Evolutionary conservation across 2,797 vertebrate genomes (phyloP), one percentile per base, ranked within the genome.

Genomic region (Tamandua tetradactyla): DNA sequence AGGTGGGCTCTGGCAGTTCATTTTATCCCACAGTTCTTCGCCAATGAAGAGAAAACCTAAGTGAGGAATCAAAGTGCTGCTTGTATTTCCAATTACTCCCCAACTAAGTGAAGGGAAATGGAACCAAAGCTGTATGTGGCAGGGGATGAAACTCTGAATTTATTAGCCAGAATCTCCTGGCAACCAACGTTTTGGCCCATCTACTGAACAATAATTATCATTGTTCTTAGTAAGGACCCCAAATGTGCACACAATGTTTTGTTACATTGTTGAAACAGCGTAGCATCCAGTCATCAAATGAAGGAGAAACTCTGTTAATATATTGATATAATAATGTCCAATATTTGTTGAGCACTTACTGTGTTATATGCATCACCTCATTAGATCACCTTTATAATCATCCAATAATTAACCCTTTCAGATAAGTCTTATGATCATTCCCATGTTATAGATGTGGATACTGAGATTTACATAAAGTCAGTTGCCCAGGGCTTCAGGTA

Each of bases 271-370:
- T 76, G 40, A 84, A 87, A 62, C 0, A 88, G 40, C 15, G 14
- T 42, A n/a, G 14, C 18, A 81, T 82, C 40, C 2, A 61, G 18
- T 75, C 44, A 75, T 79, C 6, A 83, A 87, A 37, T 40, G 17
- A 35, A 87, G 75, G 32, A 86, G 32, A 83, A 94, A 82, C 84
- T 83, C 37, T 59, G 40, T 90, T 80, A 93, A 81, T 32, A 82
- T 42, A n/a, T 94, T 35, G 32, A 30, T 64, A 64, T 22, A 52
- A 47, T 82, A 23, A 66, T 27, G 15, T 11, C 4, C 27, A 78
- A 35, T 11, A 35, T 82, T 75, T 71, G 22, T 83, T 55, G n/a
- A 90, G 25, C 62, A 47, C 3, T 55, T 80, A 42, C 11, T 57
- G 15, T 3, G 5, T 40, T 64, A 59, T 10, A 42, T 1, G 1